Evolutionary conservation across 1,140 invertebrate genomes (phyloP), one percentile per base, ranked within the genome.

Genomic region (Diuraphis noxia): DNA sequence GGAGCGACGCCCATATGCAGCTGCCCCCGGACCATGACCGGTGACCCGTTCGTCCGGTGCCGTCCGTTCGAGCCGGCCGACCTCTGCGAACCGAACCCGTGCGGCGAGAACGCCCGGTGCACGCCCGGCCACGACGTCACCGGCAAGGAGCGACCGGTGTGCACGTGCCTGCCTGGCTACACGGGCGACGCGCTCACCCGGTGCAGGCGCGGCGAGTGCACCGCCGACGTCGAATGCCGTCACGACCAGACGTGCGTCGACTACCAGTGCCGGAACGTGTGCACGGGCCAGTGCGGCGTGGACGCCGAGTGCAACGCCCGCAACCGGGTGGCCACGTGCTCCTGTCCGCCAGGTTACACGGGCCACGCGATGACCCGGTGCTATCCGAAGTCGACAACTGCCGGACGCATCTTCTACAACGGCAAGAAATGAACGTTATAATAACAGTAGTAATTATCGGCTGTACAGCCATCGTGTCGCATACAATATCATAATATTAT

Each of bases 1-100:
- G 96, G 97, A 0, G 94, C 95, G 92, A 98, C 96, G 41, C 97
- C 96, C 38, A 96, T 98, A 46, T 98, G 97, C 94, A 97, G 96
- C 79, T 98, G 97, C 93, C 97, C 97, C 7, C 96, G 95, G 93
- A 96, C 97, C 93, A 97, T 97, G 96, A 98, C 97, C 40, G 97
- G 97, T 7, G 96, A 98, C 95, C 97, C 97, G 30, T 98, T 98
- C 94, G 94, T 96, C 3, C 95, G 95, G 92, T 98, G 97, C 94
- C 95, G 97, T 92, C 96, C 96, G 88, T 98, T 97, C 93, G 96
- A 96, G 93, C 96, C 96, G 97, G 97, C 95, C 93, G 97, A 98
- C 93, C 94, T 98, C 0, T 98, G 97, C 93, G 95, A 96, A 85
- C 97, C 97, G 0, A 97, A 97, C 94, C 97, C 97, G 34, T 98